These are phyloP conservation scores for Numenius arquata DNA, from an alignment of 2,113 vertebrate genomes.

Conservation along the genomic window DNA sequence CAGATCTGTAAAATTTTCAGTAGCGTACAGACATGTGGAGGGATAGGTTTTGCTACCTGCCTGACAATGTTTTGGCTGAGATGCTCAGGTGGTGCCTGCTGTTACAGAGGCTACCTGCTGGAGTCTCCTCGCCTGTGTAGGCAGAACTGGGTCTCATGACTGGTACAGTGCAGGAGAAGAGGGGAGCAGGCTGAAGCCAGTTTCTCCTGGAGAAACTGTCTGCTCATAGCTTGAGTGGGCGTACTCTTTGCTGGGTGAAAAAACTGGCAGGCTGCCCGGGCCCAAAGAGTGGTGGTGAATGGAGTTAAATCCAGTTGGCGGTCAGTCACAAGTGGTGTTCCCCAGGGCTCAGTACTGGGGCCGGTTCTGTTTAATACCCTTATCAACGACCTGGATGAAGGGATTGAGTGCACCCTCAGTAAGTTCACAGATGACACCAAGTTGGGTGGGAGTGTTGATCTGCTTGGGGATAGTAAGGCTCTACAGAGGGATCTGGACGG, in stretches of 20 bases:
- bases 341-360: background rate
- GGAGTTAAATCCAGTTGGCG: background rate
- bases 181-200: background rate
- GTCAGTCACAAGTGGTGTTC: background rate
- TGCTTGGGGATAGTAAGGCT: background rate
- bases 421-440: background rate
- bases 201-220: too few relatives aligned
- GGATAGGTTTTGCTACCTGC: background rate
- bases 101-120: background rate
- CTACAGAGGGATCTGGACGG: background rate
- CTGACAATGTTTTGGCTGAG: background rate
- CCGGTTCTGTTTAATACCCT: background rate
- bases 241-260: background rate
- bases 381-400: background rate
- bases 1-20: background rate
- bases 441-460: background rate
- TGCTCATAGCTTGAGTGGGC: background rate
- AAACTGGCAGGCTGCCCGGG: background rate
- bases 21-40: background rate
- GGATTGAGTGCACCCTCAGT: background rate
- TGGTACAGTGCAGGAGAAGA: background rate
- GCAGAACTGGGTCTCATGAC: rapidly evolving
- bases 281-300: background rate
- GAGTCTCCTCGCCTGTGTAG: background rate
- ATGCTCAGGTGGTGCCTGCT: background rate